Percentiles rank a stretch among this genome's conserved stretches.
Conservation (phyloP, 2,888 invertebrate genomes). For the Stenodera caucasica region DNA sequence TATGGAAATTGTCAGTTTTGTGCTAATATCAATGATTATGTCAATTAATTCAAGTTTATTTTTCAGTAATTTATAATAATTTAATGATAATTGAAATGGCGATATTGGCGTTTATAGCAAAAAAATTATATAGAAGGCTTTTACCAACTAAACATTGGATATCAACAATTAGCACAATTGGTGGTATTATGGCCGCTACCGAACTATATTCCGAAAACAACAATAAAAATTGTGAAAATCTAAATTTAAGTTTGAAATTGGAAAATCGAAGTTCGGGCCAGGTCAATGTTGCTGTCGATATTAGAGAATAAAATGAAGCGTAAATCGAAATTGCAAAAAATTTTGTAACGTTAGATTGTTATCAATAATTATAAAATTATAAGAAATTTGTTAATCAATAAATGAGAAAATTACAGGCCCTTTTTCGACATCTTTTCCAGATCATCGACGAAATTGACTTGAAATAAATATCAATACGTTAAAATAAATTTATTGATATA, state of each 20-base stretch:
- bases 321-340: no score
- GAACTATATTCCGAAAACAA: slow-evolving; percentile 27
- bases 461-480: neutral
- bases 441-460: no score
- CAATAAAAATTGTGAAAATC: slow-evolving; percentile 19
- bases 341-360: no score
- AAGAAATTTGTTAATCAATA: no score
- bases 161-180: slow-evolving; percentile 33
- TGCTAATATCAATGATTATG: no score
- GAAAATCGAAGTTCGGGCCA: slow-evolving; percentile 15
- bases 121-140: slow-evolving; percentile 62
- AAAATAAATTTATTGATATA: neutral
- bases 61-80: slow-evolving; percentile 70
- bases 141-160: slow-evolving; percentile 42
- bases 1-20: slow-evolving; percentile 69
- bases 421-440: no score
- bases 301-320: slow-evolving; percentile 13
- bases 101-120: slow-evolving; percentile 64
- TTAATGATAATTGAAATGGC: slow-evolving; percentile 72
- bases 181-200: slow-evolving; percentile 31
- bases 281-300: slow-evolving; percentile 19
- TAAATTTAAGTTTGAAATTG: slow-evolving; percentile 14
- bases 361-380: no score
- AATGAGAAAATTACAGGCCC: no score
- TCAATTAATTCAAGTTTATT: no score